Evolutionary conservation across 2,113 vertebrate species (phyloP).

Genomic region (Laticauda colubrina): DNA sequence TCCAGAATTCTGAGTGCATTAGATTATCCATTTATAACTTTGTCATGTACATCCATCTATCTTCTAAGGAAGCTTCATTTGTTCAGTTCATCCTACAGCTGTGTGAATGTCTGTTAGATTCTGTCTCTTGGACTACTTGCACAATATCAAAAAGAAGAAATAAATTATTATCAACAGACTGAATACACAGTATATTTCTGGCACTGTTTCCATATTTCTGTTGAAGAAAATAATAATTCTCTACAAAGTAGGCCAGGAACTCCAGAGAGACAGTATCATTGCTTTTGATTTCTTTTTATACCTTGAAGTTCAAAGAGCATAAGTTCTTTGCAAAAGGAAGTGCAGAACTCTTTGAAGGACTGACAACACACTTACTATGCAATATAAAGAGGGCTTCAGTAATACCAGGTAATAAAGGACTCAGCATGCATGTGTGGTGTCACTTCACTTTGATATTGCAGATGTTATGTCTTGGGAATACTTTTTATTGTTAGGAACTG

Average conservation of each 20-base stretch:
- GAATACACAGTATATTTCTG: constrained; percentile 48
- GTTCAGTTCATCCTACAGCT: constrained; percentile 39
- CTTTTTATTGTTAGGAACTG: constrained; percentile 1
- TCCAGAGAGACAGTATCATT: constrained; percentile 67
- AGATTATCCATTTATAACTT: constrained; percentile 33
- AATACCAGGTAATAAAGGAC: constrained; percentile 16
- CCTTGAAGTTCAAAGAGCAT: constrained; percentile 75
- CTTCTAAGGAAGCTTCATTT: constrained; percentile 25
- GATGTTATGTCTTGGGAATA: neutral
- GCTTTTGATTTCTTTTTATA: constrained; percentile 67
- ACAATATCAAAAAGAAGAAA: constrained; percentile 57
- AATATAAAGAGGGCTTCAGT: constrained; percentile 30
- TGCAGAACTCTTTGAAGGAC: constrained; percentile 60
- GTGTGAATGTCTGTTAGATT: constrained; percentile 39
- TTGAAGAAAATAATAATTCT: constrained; percentile 57
- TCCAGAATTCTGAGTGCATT: constrained; percentile 39
- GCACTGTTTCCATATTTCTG: constrained; percentile 55
- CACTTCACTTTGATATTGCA: neutral
- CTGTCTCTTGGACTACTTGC: constrained; percentile 44
- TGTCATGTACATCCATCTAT: constrained; percentile 8
- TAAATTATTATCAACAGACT: constrained; percentile 44
- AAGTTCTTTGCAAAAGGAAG: constrained; percentile 64
- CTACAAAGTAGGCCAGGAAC: constrained; percentile 72
- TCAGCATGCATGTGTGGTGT: rapidly evolving
- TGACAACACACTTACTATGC: constrained; percentile 40